Percentiles rank a stretch among this genome's conserved stretches.
Conservation (phyloP, 1,140 invertebrate species). For the Dinoponera quadriceps region DNA sequence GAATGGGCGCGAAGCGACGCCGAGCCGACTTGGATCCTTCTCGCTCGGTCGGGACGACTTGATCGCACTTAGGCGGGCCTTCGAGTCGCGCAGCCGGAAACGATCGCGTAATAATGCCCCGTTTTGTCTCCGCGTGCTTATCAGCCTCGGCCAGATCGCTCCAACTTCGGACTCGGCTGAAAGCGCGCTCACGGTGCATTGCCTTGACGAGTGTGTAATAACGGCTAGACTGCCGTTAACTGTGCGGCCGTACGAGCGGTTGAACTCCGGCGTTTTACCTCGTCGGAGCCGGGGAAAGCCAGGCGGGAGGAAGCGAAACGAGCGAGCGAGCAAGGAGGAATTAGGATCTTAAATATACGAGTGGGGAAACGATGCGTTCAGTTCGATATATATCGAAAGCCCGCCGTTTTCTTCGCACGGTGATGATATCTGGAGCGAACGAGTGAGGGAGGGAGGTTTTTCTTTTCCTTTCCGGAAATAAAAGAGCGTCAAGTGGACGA, state of each 20-base stretch:
- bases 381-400: too few species aligned
- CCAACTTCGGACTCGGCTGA: slow-evolving; percentile 38
- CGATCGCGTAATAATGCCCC: slow-evolving; percentile 68
- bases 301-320: not conserved
- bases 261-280: not conserved
- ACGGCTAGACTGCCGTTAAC: slow-evolving; percentile 48
- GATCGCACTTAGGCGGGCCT: slow-evolving; percentile 54
- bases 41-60: slow-evolving; percentile 29
- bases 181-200: slow-evolving; percentile 55
- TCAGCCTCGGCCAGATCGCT: slow-evolving; percentile 65
- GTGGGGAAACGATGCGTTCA: too few species aligned
- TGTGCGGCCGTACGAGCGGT: slow-evolving; percentile 22
- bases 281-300: not conserved
- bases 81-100: slow-evolving; percentile 60
- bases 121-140: slow-evolving; percentile 69
- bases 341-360: too few species aligned
- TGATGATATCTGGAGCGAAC: too few species aligned
- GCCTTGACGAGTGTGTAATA: slow-evolving; percentile 58
- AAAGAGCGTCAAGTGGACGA: too few species aligned
- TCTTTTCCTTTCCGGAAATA: too few species aligned
- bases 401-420: too few species aligned
- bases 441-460: too few species aligned
- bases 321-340: slow-evolving; percentile 44
- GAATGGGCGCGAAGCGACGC: slow-evolving; percentile 45
- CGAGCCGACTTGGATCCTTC: slow-evolving; percentile 33